These are phyloP conservation scores for Heliconius cydno DNA, from an alignment of 2,888 invertebrate species.

Conservation along the genomic window DNA sequence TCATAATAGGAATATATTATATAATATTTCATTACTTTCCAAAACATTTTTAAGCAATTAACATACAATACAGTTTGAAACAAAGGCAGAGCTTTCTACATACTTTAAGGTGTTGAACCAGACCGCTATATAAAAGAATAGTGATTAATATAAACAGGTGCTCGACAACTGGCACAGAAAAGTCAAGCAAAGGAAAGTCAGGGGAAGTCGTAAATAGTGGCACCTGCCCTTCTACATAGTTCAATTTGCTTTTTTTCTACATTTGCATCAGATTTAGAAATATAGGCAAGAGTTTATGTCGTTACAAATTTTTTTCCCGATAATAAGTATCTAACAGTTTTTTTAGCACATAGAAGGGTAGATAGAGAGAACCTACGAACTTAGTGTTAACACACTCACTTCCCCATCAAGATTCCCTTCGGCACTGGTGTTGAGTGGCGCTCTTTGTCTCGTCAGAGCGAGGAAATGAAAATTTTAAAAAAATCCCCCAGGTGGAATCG, in stretches of 20 bases:
- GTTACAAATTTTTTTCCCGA: not conserved
- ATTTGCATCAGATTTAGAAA: constrained; percentile 60
- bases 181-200: constrained; percentile 62
- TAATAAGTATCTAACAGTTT: too few relatives aligned
- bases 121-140: constrained; percentile 70
- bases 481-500: not conserved
- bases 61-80: constrained; percentile 28
- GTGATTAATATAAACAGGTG: constrained; percentile 79
- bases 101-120: constrained; percentile 52
- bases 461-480: too few relatives aligned
- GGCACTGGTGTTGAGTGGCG: too few relatives aligned
- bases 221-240: constrained; percentile 61
- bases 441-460: too few relatives aligned
- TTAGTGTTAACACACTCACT: too few relatives aligned
- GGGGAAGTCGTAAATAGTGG: constrained; percentile 76
- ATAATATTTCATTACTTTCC: constrained; percentile 19
- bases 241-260: constrained; percentile 59
- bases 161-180: constrained; percentile 61
- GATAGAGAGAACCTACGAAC: not conserved
- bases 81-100: constrained; percentile 30
- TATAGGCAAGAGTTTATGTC: constrained; percentile 17
- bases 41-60: constrained; percentile 25
- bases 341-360: not conserved
- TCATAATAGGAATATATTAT: constrained; percentile 24
- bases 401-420: too few relatives aligned